phyloP scores from a whole-genome alignment of 2,113 vertebrate species.

The Platysternon megacephalum region DNA sequence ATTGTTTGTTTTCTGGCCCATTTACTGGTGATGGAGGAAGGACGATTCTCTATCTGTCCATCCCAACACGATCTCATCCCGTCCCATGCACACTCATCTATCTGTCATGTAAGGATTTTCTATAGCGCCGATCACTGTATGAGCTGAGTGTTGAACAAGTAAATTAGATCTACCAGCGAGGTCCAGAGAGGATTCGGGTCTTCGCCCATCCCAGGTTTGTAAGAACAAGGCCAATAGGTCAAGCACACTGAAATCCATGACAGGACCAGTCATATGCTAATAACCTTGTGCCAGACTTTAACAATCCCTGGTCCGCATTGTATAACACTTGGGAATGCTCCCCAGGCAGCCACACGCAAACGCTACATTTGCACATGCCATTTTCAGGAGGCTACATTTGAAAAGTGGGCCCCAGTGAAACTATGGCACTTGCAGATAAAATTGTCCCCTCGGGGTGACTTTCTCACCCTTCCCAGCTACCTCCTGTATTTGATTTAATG shows the following conservation, averaged over 20 bases:
- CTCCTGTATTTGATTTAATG: neutral
- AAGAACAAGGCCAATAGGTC: neutral
- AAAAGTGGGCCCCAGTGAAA: slow-evolving; percentile 5
- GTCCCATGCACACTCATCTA: slow-evolving; percentile 20
- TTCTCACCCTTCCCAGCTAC: neutral
- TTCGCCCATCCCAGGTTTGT: neutral
- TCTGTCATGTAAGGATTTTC: neutral
- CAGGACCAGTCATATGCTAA: neutral
- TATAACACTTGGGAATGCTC: neutral
- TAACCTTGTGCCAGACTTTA: neutral
- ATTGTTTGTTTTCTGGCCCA: slow-evolving; percentile 13
- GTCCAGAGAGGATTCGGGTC: neutral
- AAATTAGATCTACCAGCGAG: neutral
- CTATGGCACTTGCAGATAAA: slow-evolving; percentile 5
- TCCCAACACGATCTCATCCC: slow-evolving; percentile 35
- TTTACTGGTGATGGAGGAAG: slow-evolving; percentile 10
- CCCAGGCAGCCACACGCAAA: neutral
- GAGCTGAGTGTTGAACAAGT: neutral
- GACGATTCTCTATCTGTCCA: slow-evolving; percentile 29
- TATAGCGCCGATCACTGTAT: neutral
- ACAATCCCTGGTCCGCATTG: neutral
- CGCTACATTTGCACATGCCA: neutral
- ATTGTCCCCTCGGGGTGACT: neutral
- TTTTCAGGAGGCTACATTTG: slow-evolving; percentile 2
- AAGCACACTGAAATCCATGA: neutral